Percentiles rank a stretch among this genome's conserved stretches.
phyloP scores from a whole-genome alignment of 1,140 invertebrate genomes.

The Oedothorax gibbosus region DNA sequence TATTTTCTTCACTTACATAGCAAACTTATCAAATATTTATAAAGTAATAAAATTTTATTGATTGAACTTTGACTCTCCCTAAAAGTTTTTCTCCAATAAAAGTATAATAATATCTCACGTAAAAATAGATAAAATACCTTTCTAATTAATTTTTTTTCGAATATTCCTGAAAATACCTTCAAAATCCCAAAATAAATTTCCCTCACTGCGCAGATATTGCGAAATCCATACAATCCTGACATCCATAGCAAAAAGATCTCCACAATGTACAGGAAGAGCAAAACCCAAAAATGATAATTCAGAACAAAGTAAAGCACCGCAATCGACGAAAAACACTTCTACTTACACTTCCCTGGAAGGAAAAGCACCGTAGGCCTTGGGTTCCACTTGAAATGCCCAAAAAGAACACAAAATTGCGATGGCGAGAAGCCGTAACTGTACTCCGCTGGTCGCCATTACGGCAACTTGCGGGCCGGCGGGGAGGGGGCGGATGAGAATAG shows the following conservation, averaged over 20 bases:
- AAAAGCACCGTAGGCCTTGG: slow-evolving; percentile 40
- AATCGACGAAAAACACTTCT: too few species aligned
- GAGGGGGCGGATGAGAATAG: not conserved
- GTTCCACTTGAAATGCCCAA: slow-evolving; percentile 25
- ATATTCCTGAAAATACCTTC: too few species aligned
- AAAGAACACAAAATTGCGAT: slow-evolving; percentile 46
- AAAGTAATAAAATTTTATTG: not conserved
- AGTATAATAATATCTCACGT: too few species aligned
- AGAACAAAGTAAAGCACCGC: not conserved
- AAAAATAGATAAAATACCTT: too few species aligned
- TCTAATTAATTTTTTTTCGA: too few species aligned
- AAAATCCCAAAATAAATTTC: slow-evolving; percentile 41
- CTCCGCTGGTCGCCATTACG: slow-evolving; percentile 58
- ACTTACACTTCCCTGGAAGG: slow-evolving; percentile 55
- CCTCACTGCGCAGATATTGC: slow-evolving; percentile 52
- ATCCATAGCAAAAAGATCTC: not conserved
- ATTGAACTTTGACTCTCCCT: too few species aligned
- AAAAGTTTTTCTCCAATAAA: too few species aligned
- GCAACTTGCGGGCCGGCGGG: slow-evolving; percentile 46
- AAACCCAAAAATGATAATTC: not conserved
- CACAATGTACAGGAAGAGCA: not conserved
- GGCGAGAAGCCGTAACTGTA: slow-evolving; percentile 20
- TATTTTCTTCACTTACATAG: not conserved
- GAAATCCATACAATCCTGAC: slow-evolving; percentile 12
- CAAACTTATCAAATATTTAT: not conserved